Evolutionary conservation across 1,140 invertebrate genomes (phyloP).

Genomic region (Drosophila littoralis): DNA sequence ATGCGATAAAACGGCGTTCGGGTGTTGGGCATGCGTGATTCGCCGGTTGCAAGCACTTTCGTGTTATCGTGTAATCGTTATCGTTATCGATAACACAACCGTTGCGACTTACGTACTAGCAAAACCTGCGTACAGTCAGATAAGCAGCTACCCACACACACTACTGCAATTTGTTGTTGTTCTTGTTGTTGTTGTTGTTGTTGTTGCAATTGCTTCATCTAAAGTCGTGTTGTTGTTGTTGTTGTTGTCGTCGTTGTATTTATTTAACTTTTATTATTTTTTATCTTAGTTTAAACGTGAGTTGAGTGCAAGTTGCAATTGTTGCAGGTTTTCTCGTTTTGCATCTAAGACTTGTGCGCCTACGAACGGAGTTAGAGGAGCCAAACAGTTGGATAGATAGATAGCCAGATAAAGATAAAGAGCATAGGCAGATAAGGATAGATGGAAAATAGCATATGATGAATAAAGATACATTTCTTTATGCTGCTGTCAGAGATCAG

Average conservation of each 20-base stretch:
- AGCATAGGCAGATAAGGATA: not conserved
- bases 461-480: not conserved
- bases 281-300: conserved; percentile 35
- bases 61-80: conserved; percentile 1
- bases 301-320: conserved; percentile 38
- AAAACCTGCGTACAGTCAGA: conserved; percentile 15
- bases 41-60: not conserved
- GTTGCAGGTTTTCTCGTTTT: conserved; percentile 30
- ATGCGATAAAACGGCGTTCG: too few relatives aligned
- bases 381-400: conserved; percentile 3
- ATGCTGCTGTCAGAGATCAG: not conserved
- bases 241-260: conserved; percentile 8
- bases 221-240: conserved; percentile 7
- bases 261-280: conserved; percentile 2
- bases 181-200: not conserved
- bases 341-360: conserved; percentile 22
- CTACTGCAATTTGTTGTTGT: conserved; percentile 4
- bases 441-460: not conserved
- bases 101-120: conserved; percentile 38
- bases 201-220: conserved; percentile 9
- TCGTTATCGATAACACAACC: conserved; percentile 22
- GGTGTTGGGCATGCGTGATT: conserved; percentile 8
- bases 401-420: conserved; percentile 1
- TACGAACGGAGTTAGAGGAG: conserved; percentile 31
- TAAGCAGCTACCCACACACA: conserved; percentile 40